Percentiles rank a stretch among this genome's conserved stretches.
These are phyloP conservation scores for Cisticola juncidis DNA, from an alignment of 2,113 vertebrate species.

Conservation along the genomic window DNA sequence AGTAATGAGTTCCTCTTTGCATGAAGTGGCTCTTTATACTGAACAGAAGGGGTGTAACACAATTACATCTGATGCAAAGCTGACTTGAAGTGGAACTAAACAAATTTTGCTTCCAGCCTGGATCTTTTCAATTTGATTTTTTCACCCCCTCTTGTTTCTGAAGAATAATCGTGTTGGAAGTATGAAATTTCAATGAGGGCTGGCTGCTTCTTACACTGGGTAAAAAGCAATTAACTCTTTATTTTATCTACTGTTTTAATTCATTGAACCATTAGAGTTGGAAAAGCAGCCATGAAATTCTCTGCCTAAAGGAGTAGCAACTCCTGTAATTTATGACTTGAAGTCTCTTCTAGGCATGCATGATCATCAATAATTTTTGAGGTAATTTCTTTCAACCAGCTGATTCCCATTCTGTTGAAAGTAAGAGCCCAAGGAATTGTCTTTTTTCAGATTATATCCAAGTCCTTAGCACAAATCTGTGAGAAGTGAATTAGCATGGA, in stretches of 20 bases:
- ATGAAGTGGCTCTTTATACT: constrained; percentile 30
- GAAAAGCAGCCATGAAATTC: background rate
- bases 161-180: constrained; percentile 34
- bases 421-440: background rate
- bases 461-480: background rate
- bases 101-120: constrained; percentile 51
- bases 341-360: background rate
- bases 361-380: background rate
- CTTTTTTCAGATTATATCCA: background rate
- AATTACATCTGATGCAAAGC: constrained; percentile 56
- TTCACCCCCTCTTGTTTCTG: constrained; percentile 34
- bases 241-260: background rate
- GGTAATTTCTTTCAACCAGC: background rate
- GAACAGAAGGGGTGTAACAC: constrained; percentile 23
- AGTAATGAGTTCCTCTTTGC: constrained; percentile 38
- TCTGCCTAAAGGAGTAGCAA: background rate
- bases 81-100: constrained; percentile 67
- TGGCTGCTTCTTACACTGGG: background rate
- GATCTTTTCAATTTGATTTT: constrained; percentile 40
- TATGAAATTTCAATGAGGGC: background rate
- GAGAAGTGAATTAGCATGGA: background rate
- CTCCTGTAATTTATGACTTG: background rate
- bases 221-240: constrained; percentile 36
- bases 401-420: background rate
- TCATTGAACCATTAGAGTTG: background rate